These are phyloP conservation scores for Eriosoma lanigerum DNA, from an alignment of 1,140 invertebrate genomes.

Conservation along the genomic window DNA sequence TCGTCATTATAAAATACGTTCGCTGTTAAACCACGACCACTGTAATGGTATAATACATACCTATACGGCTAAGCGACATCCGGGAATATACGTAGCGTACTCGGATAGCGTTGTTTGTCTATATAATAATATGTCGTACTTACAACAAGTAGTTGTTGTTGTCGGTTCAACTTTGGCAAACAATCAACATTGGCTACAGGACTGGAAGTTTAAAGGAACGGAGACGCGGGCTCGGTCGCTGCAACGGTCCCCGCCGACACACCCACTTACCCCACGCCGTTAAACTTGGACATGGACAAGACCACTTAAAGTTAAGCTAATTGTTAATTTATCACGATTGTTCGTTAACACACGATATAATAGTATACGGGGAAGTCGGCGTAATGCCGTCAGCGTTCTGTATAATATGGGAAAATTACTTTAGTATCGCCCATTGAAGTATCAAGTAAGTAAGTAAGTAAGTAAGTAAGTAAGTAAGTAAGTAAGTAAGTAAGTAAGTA, in stretches of 20 bases:
- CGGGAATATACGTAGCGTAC: too few species aligned
- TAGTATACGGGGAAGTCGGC: background rate
- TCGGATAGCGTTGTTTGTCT: too few species aligned
- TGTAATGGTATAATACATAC: too few species aligned
- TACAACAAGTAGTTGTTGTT: constrained; percentile 41
- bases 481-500: too few species aligned
- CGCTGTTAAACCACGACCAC: too few species aligned
- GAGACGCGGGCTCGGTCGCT: background rate
- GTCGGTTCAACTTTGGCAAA: constrained; percentile 38
- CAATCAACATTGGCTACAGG: constrained; percentile 9
- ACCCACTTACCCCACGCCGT: background rate
- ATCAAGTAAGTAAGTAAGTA: too few species aligned
- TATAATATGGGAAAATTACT: background rate
- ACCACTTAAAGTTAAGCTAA: constrained; percentile 45
- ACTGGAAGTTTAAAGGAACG: constrained; percentile 35
- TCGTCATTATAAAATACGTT: too few species aligned
- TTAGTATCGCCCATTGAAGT: constrained; percentile 19
- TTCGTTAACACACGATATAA: constrained; percentile 7
- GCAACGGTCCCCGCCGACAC: background rate
- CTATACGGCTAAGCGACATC: too few species aligned
- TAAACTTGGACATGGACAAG: constrained; percentile 19
- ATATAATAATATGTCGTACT: background rate
- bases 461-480: too few species aligned
- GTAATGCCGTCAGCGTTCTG: background rate
- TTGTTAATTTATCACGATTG: constrained; percentile 47